phyloP scores from a whole-genome alignment of 2,113 vertebrate species.

The Leucopternis melanops region DNA sequence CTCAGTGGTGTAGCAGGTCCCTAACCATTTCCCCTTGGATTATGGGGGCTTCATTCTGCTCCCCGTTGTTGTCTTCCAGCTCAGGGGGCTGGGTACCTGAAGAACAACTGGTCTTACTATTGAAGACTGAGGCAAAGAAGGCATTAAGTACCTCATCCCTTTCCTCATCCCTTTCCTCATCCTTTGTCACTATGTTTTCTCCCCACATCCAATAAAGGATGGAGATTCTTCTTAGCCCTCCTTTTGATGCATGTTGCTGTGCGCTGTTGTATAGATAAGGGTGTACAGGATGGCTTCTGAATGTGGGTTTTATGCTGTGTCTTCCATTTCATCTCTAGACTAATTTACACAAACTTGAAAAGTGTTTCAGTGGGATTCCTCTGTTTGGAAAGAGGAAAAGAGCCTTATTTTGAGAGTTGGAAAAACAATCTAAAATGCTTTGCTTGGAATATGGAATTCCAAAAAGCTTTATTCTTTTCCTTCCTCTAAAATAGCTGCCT shows the following conservation, averaged over 20 bases:
- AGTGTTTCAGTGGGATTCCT: background rate
- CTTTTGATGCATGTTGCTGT: background rate
- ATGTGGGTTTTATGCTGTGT: background rate
- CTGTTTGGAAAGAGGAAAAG: background rate
- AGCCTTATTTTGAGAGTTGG: background rate
- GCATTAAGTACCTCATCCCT: too few species aligned
- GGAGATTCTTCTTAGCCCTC: too few species aligned
- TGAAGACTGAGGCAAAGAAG: too few species aligned
- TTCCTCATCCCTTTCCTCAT: too few species aligned
- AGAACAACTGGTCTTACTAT: too few species aligned
- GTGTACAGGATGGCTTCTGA: background rate
- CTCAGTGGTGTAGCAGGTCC: too few species aligned
- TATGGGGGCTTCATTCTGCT: too few species aligned
- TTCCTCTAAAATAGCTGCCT: background rate
- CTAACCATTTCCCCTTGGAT: too few species aligned
- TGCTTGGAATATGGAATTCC: background rate
- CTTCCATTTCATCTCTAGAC: background rate
- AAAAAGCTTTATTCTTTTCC: background rate
- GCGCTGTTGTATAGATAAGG: background rate
- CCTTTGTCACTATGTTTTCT: too few species aligned
- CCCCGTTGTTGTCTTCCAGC: too few species aligned
- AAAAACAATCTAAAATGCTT: background rate
- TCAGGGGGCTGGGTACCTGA: too few species aligned
- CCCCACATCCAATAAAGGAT: too few species aligned
- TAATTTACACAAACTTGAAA: background rate